Base-by-base conservation (phyloP, 2,797 vertebrate genomes). In the Chiloscyllium punctatum region DNA sequence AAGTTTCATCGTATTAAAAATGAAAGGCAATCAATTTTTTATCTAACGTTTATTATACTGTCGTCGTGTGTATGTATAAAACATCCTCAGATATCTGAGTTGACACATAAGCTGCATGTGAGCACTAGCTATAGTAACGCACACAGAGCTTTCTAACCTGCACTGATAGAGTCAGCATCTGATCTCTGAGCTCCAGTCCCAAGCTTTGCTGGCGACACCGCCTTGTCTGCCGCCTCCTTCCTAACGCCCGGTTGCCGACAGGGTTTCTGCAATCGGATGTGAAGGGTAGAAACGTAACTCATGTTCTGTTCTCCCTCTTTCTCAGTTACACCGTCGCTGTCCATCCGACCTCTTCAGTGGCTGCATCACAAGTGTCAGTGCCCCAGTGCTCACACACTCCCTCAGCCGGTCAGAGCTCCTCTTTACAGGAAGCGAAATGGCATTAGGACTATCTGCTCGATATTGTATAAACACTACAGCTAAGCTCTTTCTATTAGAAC, bases 211-310 rank as follows among this genome's bases (percentile, higher is more conserved):
- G 90, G 7, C 18, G 90, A 92, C 7, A 9, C 3, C 25, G 4
- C 16, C 6, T 23, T 92, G 18, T 3, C 2, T 21, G n/a, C n/a
- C 13, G 1, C 8, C 57, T 90, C 57, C 87, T 62, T 30, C 5
- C 1, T 42, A 7, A 23, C 25, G 62, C 0, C 66, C 90, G 90
- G 33, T 25, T 68, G 90, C n/a, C 23, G n/a, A 0, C n/a, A 25
- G n/a, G 66, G n/a, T 92, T 92, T 92, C 53, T 92, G 90, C 90
- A 92, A n/a, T 42, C 90, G 68, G 8, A 92, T 69, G 90, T 27
- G 90, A 69, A 92, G 18, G 18, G 62, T 92, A 13, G 90, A 92
- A 9, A 92, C 62, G 90, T 92, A 92, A 42, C 62, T 92, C 90
- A 92, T 92, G 13, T 79, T 79, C n/a, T 23, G 7, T 8, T 5